Percentiles rank a stretch among this genome's conserved stretches.
These are phyloP conservation scores for Pan paniscus DNA, from an alignment of 2,113 vertebrate species.

Conservation along the genomic window DNA sequence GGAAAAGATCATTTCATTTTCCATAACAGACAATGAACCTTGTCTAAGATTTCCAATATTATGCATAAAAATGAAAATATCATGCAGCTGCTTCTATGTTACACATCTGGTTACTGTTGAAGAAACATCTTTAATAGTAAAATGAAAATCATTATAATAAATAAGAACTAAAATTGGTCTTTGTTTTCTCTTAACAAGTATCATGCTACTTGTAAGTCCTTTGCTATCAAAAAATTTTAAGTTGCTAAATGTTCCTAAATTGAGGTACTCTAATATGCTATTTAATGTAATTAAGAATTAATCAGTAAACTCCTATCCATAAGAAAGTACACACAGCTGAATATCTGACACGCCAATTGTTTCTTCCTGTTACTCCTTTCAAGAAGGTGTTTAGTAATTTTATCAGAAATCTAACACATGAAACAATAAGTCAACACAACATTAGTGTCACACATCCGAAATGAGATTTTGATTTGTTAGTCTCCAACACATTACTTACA, in stretches of 20 bases:
- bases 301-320: constrained; percentile 37
- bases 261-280: constrained; percentile 14
- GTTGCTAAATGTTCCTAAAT: neutral
- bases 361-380: constrained; percentile 69
- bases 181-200: constrained; percentile 47
- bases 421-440: constrained; percentile 87
- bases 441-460: constrained; percentile 89
- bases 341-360: constrained; percentile 40
- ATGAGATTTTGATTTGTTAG: constrained; percentile 96
- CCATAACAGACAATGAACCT: constrained; percentile 66
- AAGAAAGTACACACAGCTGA: constrained; percentile 52
- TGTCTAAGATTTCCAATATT: constrained; percentile 69
- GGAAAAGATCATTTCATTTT: constrained; percentile 69
- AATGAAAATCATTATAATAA: constrained; percentile 68
- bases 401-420: constrained; percentile 87
- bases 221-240: constrained; percentile 8
- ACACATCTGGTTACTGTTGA: constrained; percentile 79
- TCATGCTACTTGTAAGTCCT: neutral
- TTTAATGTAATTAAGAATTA: constrained; percentile 60
- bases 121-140: constrained; percentile 72
- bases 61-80: constrained; percentile 76
- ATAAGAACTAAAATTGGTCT: constrained; percentile 68
- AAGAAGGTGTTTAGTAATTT: constrained; percentile 81
- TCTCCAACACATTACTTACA: constrained; percentile 85
- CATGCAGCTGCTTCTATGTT: constrained; percentile 77